Evolutionary conservation across 2,888 invertebrate species (phyloP), one percentile per base, ranked within the genome.

Genomic region (Drosophila trichaetosa): DNA sequence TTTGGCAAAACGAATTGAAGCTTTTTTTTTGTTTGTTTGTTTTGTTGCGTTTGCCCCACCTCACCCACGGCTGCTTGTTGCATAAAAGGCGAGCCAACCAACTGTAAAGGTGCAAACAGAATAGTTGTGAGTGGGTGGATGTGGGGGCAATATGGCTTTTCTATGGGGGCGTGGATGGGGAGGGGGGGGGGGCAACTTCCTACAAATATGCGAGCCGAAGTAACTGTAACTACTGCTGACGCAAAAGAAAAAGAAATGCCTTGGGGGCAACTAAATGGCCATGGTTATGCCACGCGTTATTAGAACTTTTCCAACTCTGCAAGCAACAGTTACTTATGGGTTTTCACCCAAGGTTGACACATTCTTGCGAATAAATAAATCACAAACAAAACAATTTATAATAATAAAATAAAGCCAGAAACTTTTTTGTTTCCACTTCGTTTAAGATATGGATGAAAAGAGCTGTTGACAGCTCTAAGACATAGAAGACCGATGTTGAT

Each of bases 1-100:
- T 78, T 87, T 72, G 74, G 82, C 90, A 79, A 84, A 89, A 73
- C 84, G 31, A 87, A 89, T 78, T 66, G 87, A 78, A 73, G 65
- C 73, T 60, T 60, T 63, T 36, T 33, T 33, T n/a, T 57, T 27
- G 62, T 66, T 38, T 24, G 21, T 31, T 21, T 53, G n/a, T 58
- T 58, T 59, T 49, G 46, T 65, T 52, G 59, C 66, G 54, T 67
- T 70, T 66, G 48, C 29, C 51, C 42, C 60, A 38, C 54, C 54
- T 36, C 53, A 54, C 53, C 24, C 36, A 5, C 40, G 62, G 82
- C 40, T 62, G 87, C 83, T 73, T 85, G 89, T 84, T 84, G 84
- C 84, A 84, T 84, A 84, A 90, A 87, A 51, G 58, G 69, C 40
- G 65, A 67, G 64, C 11, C 34, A 24, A 54, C 73, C 77, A 83